phyloP scores from a whole-genome alignment of 2,888 invertebrate genomes.

The Salticus scenicus region DNA sequence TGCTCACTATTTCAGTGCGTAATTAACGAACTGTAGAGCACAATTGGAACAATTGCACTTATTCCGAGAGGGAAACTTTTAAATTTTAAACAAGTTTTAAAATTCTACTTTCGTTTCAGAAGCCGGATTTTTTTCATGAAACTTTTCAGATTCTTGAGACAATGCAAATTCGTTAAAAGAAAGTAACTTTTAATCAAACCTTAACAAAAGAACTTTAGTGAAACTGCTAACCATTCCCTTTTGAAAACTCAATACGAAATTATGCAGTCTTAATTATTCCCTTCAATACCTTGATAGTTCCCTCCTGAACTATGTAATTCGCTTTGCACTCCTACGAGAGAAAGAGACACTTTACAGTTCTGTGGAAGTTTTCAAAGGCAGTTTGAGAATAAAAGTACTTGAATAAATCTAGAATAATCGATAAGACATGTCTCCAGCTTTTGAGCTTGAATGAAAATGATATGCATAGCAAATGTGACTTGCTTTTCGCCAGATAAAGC shows the following conservation, averaged over 20 bases:
- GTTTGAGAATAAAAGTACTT: constrained; percentile 6
- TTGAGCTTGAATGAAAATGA: not conserved
- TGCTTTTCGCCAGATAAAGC: not conserved
- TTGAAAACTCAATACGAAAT: not conserved
- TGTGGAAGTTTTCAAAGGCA: not conserved
- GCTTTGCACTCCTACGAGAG: not conserved
- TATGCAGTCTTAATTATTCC: constrained; percentile 14
- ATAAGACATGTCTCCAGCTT: constrained; percentile 2
- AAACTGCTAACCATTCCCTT: not conserved
- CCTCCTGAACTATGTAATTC: constrained; percentile 6
- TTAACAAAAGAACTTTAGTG: not conserved
- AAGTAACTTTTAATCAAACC: not conserved
- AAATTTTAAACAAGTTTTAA: too few relatives aligned
- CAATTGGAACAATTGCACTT: too few relatives aligned
- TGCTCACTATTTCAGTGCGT: too few relatives aligned
- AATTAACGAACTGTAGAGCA: too few relatives aligned
- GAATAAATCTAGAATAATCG: constrained; percentile 6
- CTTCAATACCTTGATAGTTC: constrained; percentile 17
- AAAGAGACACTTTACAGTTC: constrained; percentile 1
- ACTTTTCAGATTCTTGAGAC: not conserved
- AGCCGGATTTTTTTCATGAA: too few relatives aligned
- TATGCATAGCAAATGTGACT: not conserved
- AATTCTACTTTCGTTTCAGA: too few relatives aligned
- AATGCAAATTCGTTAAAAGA: not conserved
- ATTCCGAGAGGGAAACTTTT: too few relatives aligned